Evolutionary conservation across 2,113 vertebrate species (phyloP).

Genomic region (Sander vitreus): DNA sequence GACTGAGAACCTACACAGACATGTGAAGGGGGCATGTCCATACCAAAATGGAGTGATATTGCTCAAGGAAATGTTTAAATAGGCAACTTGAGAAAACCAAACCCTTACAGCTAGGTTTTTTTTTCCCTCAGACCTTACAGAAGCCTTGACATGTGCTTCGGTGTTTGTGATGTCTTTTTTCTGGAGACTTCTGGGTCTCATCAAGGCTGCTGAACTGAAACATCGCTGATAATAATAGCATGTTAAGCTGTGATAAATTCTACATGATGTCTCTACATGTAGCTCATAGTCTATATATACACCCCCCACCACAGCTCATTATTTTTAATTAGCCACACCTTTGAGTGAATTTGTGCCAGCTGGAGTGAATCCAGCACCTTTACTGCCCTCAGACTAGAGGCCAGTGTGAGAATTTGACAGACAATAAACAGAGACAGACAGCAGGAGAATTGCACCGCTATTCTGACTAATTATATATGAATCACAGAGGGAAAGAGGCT

Average conservation of each 20-base stretch:
- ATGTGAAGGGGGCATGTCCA: too few species aligned
- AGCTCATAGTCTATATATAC: not conserved
- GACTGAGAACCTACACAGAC: too few species aligned
- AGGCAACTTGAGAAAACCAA: too few species aligned
- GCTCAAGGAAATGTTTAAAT: too few species aligned
- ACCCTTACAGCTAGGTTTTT: too few species aligned
- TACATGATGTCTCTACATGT: not conserved
- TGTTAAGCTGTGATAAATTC: not conserved
- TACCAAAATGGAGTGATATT: too few species aligned
- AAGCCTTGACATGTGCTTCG: too few species aligned
- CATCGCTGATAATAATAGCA: not conserved
- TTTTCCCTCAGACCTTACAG: too few species aligned
- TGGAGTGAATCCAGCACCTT: not conserved
- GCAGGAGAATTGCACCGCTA: slow-evolving; percentile 27
- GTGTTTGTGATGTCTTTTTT: not conserved
- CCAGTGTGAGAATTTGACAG: slow-evolving; percentile 40
- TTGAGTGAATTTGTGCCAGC: not conserved
- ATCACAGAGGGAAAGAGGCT: slow-evolving; percentile 49
- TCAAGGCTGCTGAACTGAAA: not conserved
- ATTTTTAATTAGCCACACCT: slow-evolving; percentile 20
- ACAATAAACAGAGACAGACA: slow-evolving; percentile 48
- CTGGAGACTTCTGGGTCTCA: not conserved
- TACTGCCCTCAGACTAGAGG: slow-evolving; percentile 22
- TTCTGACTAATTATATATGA: slow-evolving; percentile 65
- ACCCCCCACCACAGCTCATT: not conserved